Base-by-base conservation (phyloP, 2,888 invertebrate genomes). In the Philopedon plagiatum region DNA sequence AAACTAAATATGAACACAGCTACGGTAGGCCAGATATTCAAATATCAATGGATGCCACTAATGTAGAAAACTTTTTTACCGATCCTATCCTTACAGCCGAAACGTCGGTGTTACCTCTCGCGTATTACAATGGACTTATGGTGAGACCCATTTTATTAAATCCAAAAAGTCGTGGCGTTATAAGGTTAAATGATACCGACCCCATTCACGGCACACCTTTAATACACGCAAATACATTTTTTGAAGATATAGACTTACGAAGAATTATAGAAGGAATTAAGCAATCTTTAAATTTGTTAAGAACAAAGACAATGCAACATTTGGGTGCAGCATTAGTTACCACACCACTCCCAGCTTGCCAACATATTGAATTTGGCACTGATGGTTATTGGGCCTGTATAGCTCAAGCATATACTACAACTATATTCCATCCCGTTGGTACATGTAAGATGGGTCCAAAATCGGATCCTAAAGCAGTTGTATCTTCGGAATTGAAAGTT, bases 361-460 rank as follows among this genome's bases (percentile, higher is more conserved):
- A 83, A 5, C 81, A 85, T 0, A 86, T 87, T 69, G 78, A 83
- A 34, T 92, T 91, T 85, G 91, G 90, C 41, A 87, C 88, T 0
- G 89, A 91, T 77, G 88, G 89, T 4, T 93, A 93, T 82, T 91
- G 92, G 87, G 86, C 85, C 5, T 93, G 93, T 80, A 80, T 91
- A 2, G 85, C 89, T 0, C 89, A 86, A 74, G 88, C 90, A 44
- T 92, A 92, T 78, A 93, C 93, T 0, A 85, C 89, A 0, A 93
- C 93, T 0, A 91, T 93, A 69, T 92, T 86, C 79, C 92, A 93
- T 85, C 91, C 91, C 0, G 89, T 89, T 15, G 91, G 92, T 0
- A 92, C 92, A 0, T 91, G 91, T 81, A 92, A 91, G 81, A 92
- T 92, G 92, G 92, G 91, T 2, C 91, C 91, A 0, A 84, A 85